Evolutionary conservation across 2,797 vertebrate species (phyloP).

Genomic region (Xerus rutilus): DNA sequence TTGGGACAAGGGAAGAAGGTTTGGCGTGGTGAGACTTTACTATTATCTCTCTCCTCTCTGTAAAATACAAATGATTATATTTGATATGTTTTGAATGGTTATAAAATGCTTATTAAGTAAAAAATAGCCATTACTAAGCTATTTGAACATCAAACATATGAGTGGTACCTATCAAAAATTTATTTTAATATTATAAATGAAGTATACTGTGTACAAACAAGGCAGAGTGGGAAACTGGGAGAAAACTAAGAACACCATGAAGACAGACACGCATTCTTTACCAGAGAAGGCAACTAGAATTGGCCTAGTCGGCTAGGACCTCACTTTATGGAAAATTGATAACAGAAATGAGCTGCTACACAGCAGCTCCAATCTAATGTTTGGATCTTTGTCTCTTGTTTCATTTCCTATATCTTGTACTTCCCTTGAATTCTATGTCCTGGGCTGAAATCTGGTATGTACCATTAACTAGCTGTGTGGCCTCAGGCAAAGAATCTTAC

Average conservation of each 20-base stretch:
- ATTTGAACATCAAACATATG: not conserved
- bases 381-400: not conserved
- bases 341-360: accelerated
- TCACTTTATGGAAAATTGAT: not conserved
- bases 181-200: not conserved
- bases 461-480: not conserved
- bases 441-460: not conserved
- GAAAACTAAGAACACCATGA: not conserved
- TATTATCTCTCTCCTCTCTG: not conserved
- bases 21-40: not conserved
- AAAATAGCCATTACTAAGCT: not conserved
- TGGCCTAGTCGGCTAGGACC: not conserved
- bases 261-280: not conserved
- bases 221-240: not conserved
- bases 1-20: not conserved
- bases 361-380: too few species aligned
- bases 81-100: not conserved
- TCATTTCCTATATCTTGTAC: accelerated
- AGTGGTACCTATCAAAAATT: not conserved
- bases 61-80: not conserved
- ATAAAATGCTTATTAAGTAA: not conserved
- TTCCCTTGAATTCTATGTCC: accelerated
- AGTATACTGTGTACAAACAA: not conserved
- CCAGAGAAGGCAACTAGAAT: not conserved
- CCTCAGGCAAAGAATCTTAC: not conserved